Evolutionary conservation across 1,140 invertebrate genomes (phyloP).

Genomic region (Macrosteles quadrilineatus): DNA sequence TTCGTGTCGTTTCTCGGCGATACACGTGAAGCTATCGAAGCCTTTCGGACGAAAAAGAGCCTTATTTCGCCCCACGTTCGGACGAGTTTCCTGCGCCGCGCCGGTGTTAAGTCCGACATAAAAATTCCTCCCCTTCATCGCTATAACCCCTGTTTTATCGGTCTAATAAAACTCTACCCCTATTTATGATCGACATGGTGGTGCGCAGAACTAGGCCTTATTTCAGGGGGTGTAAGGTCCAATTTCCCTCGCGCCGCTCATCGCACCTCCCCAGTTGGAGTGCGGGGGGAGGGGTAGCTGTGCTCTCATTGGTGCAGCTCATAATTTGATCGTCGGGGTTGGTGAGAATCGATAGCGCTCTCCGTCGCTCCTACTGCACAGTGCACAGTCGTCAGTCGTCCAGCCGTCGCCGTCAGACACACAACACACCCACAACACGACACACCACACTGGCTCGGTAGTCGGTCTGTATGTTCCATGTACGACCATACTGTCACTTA

Average conservation of each 20-base stretch:
- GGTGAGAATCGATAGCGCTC: slow-evolving; percentile 12
- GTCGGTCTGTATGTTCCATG: no score
- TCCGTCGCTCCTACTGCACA: no score
- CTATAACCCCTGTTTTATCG: slow-evolving; percentile 36
- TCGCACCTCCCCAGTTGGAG: slow-evolving; percentile 17
- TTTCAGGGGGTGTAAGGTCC: slow-evolving; percentile 6
- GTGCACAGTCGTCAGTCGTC: no score
- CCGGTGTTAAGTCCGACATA: slow-evolving; percentile 23
- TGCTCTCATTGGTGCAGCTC: slow-evolving; percentile 10
- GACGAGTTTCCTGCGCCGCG: slow-evolving; percentile 26
- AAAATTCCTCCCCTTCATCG: slow-evolving; percentile 36
- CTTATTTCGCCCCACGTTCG: slow-evolving; percentile 20
- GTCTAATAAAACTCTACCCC: slow-evolving; percentile 36
- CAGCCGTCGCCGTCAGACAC: no score
- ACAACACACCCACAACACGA: no score
- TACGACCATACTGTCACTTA: no score
- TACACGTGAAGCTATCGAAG: slow-evolving; percentile 31
- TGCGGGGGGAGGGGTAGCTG: background rate
- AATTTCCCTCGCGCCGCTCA: background rate
- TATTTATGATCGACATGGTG: slow-evolving; percentile 24
- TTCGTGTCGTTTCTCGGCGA: slow-evolving; percentile 21
- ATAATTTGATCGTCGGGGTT: slow-evolving; percentile 10
- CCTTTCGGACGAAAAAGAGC: slow-evolving; percentile 7
- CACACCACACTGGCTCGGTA: no score
- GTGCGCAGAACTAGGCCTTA: slow-evolving; percentile 11